A percentile compares a stretch with the other conserved stretches of the same genome.
Evolutionary conservation across 2,797 vertebrate genomes (phyloP).

Genomic region (Okamejei kenojei): DNA sequence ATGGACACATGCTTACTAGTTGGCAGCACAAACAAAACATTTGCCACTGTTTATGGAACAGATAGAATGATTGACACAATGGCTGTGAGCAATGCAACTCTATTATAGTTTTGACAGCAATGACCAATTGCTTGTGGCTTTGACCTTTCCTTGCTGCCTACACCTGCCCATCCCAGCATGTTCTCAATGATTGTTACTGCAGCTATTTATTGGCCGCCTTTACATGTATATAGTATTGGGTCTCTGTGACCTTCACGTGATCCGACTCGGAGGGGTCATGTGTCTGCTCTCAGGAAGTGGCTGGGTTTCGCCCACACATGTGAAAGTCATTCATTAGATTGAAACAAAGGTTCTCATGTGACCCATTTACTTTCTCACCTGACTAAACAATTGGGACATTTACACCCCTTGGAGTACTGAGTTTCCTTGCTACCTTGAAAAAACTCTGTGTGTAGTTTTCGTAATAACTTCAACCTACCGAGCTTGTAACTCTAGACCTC

Average conservation of each 20-base stretch:
- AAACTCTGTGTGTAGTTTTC: neutral
- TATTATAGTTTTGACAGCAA: neutral
- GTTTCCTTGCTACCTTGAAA: conserved; percentile 2
- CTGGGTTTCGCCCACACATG: conserved; percentile 16
- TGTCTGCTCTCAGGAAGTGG: conserved; percentile 23
- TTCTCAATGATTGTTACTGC: neutral
- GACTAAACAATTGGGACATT: neutral
- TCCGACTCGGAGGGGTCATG: conserved; percentile 19
- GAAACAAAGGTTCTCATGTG: neutral
- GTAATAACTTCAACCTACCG: neutral
- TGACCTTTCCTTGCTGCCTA: conserved; percentile 24
- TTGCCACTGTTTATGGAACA: neutral
- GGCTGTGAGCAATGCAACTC: neutral
- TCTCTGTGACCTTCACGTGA: neutral
- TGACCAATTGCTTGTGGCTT: neutral
- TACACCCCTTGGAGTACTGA: neutral
- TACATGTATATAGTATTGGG: neutral
- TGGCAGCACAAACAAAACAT: neutral
- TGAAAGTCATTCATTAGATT: conserved; percentile 26
- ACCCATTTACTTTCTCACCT: neutral
- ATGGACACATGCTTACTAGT: neutral
- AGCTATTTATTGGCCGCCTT: conserved; percentile 6
- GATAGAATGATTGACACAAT: neutral
- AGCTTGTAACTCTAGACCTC: conserved; percentile 2
- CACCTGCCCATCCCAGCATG: conserved; percentile 32